A percentile compares a stretch with the other conserved stretches of the same genome.
These are phyloP conservation scores for Thryonomys swinderianus DNA, from an alignment of 2,113 vertebrate genomes.

Conservation along the genomic window DNA sequence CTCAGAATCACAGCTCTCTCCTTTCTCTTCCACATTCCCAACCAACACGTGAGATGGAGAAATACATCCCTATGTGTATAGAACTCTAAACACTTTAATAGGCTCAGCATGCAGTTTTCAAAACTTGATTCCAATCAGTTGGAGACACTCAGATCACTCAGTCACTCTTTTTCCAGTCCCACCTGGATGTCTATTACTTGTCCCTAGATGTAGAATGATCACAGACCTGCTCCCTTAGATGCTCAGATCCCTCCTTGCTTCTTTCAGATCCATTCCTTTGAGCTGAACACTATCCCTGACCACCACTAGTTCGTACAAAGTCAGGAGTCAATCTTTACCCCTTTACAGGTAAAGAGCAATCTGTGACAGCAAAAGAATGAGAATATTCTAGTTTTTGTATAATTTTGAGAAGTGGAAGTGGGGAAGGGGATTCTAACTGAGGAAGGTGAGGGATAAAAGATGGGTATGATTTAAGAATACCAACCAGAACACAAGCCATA, in stretches of 20 bases:
- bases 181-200: not conserved
- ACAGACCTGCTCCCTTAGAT: not conserved
- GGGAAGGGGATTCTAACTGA: not conserved
- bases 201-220: not conserved
- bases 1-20: not conserved
- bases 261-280: not conserved
- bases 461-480: not conserved
- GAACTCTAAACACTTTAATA: not conserved
- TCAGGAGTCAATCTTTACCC: not conserved
- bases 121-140: constrained; percentile 9
- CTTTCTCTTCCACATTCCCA: not conserved
- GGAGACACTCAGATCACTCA: not conserved
- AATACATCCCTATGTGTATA: not conserved
- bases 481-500: not conserved
- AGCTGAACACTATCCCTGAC: not conserved
- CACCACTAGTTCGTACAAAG: not conserved
- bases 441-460: not conserved
- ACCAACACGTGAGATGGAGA: not conserved
- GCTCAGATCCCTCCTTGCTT: not conserved
- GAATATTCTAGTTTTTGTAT: not conserved
- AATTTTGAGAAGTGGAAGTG: not conserved
- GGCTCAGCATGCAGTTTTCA: not conserved
- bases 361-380: not conserved
- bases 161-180: not conserved
- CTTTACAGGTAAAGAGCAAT: not conserved